Conservation (phyloP, 2,888 invertebrate species). For the Dorcus parallelipipedus region DNA sequence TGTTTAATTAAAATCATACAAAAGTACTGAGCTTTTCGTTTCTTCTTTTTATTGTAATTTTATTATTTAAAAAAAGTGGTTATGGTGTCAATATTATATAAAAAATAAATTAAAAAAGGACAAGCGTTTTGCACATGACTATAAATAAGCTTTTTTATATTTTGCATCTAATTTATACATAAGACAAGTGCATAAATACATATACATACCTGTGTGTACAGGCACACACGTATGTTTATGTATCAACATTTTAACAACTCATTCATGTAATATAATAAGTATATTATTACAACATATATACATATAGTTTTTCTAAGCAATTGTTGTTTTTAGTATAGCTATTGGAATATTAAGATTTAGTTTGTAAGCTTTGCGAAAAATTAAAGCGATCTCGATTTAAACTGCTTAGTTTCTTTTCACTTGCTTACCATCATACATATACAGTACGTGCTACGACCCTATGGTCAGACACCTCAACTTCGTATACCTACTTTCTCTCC, state of each 20-base stretch:
- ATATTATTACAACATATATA: conserved; percentile 49
- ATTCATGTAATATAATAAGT: conserved; percentile 44
- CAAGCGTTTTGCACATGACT: conserved; percentile 44
- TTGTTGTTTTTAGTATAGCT: conserved; percentile 51
- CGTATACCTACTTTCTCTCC: too few species aligned
- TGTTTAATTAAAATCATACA: too few species aligned
- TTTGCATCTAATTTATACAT: conserved; percentile 41
- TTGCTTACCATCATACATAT: too few species aligned
- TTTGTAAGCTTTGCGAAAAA: conserved; percentile 51
- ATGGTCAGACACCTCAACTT: too few species aligned
- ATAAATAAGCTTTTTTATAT: conserved; percentile 48
- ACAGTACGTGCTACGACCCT: too few species aligned
- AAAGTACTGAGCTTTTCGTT: neutral
- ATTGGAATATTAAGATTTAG: conserved; percentile 50
- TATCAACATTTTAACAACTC: conserved; percentile 44
- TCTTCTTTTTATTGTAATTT: conserved; percentile 9
- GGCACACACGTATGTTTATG: conserved; percentile 40
- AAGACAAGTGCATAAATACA: conserved; percentile 28
- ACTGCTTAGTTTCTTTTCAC: conserved; percentile 1
- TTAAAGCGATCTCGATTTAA: conserved; percentile 49
- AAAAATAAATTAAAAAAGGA: conserved; percentile 12
- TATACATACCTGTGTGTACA: conserved; percentile 26
- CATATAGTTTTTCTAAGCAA: conserved; percentile 53
- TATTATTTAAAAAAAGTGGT: conserved; percentile 13
- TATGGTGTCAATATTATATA: conserved; percentile 20